phyloP scores from a whole-genome alignment of 2,888 invertebrate genomes.

The Sphecodes monilicornis region DNA sequence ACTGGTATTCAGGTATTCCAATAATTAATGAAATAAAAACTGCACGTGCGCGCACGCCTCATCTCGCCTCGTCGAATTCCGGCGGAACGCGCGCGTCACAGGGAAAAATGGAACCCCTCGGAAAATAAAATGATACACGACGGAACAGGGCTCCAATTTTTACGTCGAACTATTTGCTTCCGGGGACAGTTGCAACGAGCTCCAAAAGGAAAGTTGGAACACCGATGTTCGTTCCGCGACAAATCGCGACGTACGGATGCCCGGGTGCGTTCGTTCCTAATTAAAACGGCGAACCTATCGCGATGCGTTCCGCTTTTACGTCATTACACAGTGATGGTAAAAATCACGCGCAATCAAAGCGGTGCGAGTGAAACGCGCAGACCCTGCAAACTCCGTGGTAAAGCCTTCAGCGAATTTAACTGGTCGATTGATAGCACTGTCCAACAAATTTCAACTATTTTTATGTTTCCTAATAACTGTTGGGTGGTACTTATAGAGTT shows the following conservation, averaged over 20 bases:
- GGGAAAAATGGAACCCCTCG: neutral
- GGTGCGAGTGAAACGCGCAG: neutral
- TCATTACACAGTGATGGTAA: neutral
- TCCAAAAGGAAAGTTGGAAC: neutral
- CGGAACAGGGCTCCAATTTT: neutral
- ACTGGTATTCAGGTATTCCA: conserved; percentile 62
- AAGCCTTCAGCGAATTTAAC: neutral
- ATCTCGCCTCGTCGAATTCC: conserved; percentile 47
- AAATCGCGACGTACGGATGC: neutral
- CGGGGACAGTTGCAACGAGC: neutral
- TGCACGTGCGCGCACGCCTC: conserved; percentile 38
- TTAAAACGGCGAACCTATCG: neutral
- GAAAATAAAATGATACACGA: neutral
- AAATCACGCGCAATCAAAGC: neutral
- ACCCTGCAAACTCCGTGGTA: neutral
- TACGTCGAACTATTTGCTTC: neutral
- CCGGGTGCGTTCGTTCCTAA: neutral
- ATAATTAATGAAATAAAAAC: conserved; percentile 72
- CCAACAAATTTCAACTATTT: too few species aligned
- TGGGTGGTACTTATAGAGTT: too few species aligned
- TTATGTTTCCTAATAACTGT: too few species aligned
- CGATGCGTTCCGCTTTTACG: neutral
- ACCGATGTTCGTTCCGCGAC: neutral
- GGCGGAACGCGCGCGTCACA: too few species aligned
- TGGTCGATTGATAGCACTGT: neutral